phyloP scores from a whole-genome alignment of 53 echinoderm and acorn worm species.

The Paracentrotus lividus region DNA sequence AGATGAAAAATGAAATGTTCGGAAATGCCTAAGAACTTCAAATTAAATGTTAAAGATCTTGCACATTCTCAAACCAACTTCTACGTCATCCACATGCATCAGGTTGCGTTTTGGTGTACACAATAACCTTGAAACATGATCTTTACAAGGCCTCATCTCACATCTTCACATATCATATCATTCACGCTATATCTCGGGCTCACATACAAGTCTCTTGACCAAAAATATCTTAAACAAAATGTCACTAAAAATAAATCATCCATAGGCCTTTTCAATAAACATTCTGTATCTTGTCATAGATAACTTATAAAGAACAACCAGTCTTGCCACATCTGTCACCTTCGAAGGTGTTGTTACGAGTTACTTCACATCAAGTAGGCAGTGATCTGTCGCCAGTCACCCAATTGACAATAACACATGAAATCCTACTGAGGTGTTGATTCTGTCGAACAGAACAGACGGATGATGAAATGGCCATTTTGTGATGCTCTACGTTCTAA shows the following conservation, averaged over 20 bases:
- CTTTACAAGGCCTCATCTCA: background rate
- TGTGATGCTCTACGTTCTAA: background rate
- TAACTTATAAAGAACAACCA: constrained; percentile 5
- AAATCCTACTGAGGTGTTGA: background rate
- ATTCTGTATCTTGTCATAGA: background rate
- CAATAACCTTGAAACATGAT: background rate
- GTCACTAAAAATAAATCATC: background rate
- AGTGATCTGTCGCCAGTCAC: constrained; percentile 2
- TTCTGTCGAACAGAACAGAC: background rate
- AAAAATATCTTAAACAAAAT: background rate
- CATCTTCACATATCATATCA: background rate
- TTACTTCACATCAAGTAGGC: background rate
- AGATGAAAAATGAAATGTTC: background rate
- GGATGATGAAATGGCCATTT: background rate
- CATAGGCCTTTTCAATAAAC: background rate
- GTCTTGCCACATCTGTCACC: background rate
- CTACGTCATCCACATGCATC: background rate
- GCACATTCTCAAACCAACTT: background rate
- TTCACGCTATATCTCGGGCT: background rate
- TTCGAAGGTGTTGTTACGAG: background rate
- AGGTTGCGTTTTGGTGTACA: background rate
- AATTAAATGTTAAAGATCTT: background rate
- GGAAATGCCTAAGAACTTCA: background rate
- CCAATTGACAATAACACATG: background rate
- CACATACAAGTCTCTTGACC: background rate